Percentiles rank a stretch among this genome's conserved stretches.
These are phyloP conservation scores for Isotomurus palustris DNA, from an alignment of 2,888 invertebrate species.

Conservation along the genomic window DNA sequence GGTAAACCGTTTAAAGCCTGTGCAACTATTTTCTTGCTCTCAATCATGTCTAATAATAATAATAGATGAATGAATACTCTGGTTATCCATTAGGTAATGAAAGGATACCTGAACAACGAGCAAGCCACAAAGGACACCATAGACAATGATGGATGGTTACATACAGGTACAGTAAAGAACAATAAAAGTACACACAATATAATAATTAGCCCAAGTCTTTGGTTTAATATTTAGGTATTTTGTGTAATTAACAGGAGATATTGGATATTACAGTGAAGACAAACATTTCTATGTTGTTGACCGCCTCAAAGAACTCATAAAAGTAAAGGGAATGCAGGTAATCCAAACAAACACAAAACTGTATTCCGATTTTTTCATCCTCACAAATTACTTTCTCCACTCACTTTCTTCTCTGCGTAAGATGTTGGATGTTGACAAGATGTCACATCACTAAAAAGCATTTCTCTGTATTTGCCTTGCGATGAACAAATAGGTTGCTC, in stretches of 20 bases:
- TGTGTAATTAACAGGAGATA: slow-evolving; percentile 62
- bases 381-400: not conserved
- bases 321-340: slow-evolving; percentile 77
- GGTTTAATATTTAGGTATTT: too few relatives aligned
- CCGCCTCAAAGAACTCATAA: slow-evolving; percentile 55
- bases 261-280: slow-evolving; percentile 72
- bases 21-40: not conserved
- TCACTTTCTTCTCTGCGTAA: too few relatives aligned
- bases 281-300: slow-evolving; percentile 71
- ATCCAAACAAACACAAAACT: not conserved
- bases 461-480: too few relatives aligned
- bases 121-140: slow-evolving; percentile 67
- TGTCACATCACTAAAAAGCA: slow-evolving; percentile 41
- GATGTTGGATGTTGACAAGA: not conserved
- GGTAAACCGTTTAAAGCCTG: slow-evolving; percentile 50
- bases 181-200: too few relatives aligned
- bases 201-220: too few relatives aligned
- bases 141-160: slow-evolving; percentile 76
- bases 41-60: too few relatives aligned
- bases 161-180: slow-evolving; percentile 56
- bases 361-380: not conserved
- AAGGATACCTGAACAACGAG: slow-evolving; percentile 72
- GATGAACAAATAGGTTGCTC: slow-evolving; percentile 69
- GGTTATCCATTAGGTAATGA: slow-evolving; percentile 60
- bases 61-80: too few relatives aligned